A percentile compares a stretch with the other conserved stretches of the same genome.
Conservation (phyloP, 1,140 invertebrate species). For the Camponotus vicinus region DNA sequence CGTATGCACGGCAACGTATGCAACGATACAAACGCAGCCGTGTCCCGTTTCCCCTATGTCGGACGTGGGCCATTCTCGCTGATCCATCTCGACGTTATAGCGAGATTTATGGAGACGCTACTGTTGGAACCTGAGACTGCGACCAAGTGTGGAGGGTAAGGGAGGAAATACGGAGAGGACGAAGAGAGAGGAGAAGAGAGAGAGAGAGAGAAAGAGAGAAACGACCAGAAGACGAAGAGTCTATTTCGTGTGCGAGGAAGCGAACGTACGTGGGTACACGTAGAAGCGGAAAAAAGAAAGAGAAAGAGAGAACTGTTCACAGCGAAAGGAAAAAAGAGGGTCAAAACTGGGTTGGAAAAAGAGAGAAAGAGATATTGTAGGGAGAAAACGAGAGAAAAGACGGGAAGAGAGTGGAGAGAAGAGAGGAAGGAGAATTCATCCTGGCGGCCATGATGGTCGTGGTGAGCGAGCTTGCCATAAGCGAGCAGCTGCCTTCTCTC, state of each 20-base stretch:
- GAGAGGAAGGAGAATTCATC: conserved; percentile 54
- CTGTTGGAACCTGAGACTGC: conserved; percentile 74
- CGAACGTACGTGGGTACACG: conserved; percentile 16
- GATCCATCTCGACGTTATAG: conserved; percentile 85
- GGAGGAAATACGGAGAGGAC: conserved; percentile 61
- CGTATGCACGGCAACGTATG: conserved; percentile 40
- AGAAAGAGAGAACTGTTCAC: conserved; percentile 15
- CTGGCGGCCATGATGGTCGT: conserved; percentile 56
- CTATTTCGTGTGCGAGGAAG: conserved; percentile 39
- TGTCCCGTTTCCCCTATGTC: conserved; percentile 54
- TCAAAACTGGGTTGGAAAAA: neutral
- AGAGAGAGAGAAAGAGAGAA: conserved; percentile 11
- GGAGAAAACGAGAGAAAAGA: conserved; percentile 1
- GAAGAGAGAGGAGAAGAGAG: neutral
- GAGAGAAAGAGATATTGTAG: neutral
- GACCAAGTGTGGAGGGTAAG: conserved; percentile 36
- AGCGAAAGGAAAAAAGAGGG: conserved; percentile 25
- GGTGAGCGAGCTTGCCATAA: conserved; percentile 53
- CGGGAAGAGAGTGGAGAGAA: conserved; percentile 8
- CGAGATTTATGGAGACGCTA: conserved; percentile 85
- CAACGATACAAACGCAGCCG: conserved; percentile 61
- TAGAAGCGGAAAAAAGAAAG: conserved; percentile 29
- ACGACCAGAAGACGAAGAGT: conserved; percentile 65
- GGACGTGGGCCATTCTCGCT: conserved; percentile 82
- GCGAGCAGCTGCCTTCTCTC: conserved; percentile 38